Conservation (phyloP, 1,140 invertebrate species). For the Pachyrhynchus sulphureomaculatus region DNA sequence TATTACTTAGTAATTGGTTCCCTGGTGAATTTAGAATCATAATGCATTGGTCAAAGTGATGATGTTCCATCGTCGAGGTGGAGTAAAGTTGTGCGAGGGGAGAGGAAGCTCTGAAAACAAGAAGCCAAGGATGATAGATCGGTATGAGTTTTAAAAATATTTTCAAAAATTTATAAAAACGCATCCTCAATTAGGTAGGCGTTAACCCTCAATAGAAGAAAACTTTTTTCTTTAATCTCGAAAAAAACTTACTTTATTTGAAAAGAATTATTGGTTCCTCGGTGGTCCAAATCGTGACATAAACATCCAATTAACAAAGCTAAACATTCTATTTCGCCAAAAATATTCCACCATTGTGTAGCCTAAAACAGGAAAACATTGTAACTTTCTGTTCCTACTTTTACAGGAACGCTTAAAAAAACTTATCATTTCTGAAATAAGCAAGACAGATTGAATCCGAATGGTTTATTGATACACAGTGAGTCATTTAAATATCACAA, state of each 20-base stretch:
- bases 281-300: conserved; percentile 94
- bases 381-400: too few species aligned
- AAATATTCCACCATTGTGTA: conserved; percentile 89
- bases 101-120: conserved; percentile 73
- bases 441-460: too few species aligned
- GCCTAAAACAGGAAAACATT: conserved; percentile 58
- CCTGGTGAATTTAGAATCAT: conserved; percentile 94
- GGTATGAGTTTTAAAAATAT: too few species aligned
- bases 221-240: too few species aligned
- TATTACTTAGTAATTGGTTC: conserved; percentile 88
- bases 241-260: conserved; percentile 90
- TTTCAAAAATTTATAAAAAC: too few species aligned
- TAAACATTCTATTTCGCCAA: conserved; percentile 89
- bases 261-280: conserved; percentile 97
- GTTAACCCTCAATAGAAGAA: too few species aligned
- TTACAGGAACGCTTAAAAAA: too few species aligned
- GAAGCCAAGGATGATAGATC: not conserved
- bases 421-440: too few species aligned
- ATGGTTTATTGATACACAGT: too few species aligned
- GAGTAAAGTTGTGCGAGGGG: conserved; percentile 91
- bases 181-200: too few species aligned
- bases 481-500: too few species aligned
- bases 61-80: conserved; percentile 96
- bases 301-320: conserved; percentile 93
- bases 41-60: conserved; percentile 95